Conservation (phyloP, 2,113 vertebrate genomes). For the Cyanoramphus novaezelandiae region DNA sequence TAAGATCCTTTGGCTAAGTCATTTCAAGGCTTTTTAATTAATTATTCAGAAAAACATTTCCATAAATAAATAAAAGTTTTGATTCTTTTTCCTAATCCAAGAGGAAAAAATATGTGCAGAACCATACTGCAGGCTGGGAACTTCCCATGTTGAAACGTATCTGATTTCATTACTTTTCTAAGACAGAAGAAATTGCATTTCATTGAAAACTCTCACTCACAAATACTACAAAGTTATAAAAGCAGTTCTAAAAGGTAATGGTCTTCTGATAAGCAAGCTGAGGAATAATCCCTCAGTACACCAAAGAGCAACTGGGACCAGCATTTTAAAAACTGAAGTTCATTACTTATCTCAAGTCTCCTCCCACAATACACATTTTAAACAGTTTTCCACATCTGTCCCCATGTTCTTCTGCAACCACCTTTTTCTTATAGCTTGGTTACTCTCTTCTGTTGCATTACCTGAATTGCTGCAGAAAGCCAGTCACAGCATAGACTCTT, state of each 20-base stretch:
- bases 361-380: neutral
- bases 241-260: neutral
- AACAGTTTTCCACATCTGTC: neutral
- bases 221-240: neutral
- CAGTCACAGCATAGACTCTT: neutral
- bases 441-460: neutral
- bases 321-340: neutral
- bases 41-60: neutral
- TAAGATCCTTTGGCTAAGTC: neutral
- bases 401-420: neutral
- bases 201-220: neutral
- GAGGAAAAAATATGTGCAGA: neutral
- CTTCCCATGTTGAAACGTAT: neutral
- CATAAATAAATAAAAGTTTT: neutral
- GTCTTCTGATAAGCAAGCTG: neutral
- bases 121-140: neutral
- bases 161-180: neutral
- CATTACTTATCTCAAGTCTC: neutral
- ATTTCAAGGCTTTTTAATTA: neutral
- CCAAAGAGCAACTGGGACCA: neutral
- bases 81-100: neutral
- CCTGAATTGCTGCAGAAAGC: neutral
- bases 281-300: neutral
- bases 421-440: neutral
- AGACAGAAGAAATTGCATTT: neutral